Evolutionary conservation across 2,113 vertebrate species (phyloP).

Genomic region (Pygoscelis antarcticus): DNA sequence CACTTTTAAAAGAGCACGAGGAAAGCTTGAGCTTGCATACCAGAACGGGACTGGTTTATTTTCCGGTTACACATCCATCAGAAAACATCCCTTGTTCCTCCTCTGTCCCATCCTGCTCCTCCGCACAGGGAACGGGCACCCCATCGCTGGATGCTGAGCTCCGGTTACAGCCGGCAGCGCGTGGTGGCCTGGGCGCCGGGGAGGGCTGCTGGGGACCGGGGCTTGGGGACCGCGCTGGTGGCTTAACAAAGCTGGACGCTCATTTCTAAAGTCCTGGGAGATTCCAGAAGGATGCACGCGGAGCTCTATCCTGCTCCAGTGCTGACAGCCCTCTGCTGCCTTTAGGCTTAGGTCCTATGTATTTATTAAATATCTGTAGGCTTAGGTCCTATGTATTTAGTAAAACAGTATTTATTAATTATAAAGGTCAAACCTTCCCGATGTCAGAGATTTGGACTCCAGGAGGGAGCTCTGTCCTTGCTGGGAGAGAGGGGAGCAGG

Average conservation of each 20-base stretch:
- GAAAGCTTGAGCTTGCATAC: accelerated
- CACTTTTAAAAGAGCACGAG: background rate
- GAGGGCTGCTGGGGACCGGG: background rate
- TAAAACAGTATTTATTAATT: background rate
- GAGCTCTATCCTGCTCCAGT: background rate
- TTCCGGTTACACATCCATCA: background rate
- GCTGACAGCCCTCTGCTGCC: background rate
- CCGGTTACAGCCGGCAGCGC: background rate
- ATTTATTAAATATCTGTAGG: background rate
- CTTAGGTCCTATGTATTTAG: background rate
- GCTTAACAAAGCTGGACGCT: background rate
- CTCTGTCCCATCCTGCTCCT: background rate
- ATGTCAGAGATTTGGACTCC: background rate
- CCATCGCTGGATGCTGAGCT: background rate
- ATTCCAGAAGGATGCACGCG: background rate
- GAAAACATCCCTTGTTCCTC: background rate
- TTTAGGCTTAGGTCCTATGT: background rate
- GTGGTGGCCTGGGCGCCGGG: accelerated
- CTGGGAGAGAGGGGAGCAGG: background rate
- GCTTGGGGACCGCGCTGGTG: background rate
- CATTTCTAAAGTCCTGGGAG: background rate
- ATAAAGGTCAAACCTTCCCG: background rate
- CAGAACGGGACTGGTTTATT: background rate
- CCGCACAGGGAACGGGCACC: accelerated
- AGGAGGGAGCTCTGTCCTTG: background rate